Base-by-base conservation (phyloP, 1,140 invertebrate species). In the Dendroctonus valens region DNA sequence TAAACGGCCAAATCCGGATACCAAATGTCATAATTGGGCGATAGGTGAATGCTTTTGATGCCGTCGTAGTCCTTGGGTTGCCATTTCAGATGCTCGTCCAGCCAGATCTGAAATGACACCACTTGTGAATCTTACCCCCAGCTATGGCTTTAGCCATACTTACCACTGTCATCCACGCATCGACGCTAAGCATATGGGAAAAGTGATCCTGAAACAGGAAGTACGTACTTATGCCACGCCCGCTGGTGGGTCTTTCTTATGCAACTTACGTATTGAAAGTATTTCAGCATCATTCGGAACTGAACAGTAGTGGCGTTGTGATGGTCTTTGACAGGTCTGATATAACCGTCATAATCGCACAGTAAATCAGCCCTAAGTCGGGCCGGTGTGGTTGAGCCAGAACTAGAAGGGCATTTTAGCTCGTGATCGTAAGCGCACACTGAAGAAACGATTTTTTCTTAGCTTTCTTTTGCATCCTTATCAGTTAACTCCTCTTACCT, bases 211-310 rank as follows among this genome's bases (percentile, higher is more conserved):
- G 54, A 55, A 65, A 66, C 5, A 37, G 12, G 12, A 46, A 46
- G 12, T 11, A 11, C 12, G 1, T 46, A 46, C 9, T 46, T 3
- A 46, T 9, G 12, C 12, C 12, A 46, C 44, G 12, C 9, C 26
- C 26, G 3, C 26, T 26, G 3, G 26, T 1, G 3, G 1, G 26
- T 1, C 4, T 3, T 46, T 46, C 1, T 46, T 11, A 46, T 46
- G 12, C 44, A 58, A 72, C 83, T 81, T 78, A 86, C 85, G 53
- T 85, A 80, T 60, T 80, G 75, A 53, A 85, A 75, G 42, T 83
- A 78, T 67, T 81, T 82, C 5, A 85, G 76, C 15, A 79, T 70
- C 2, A 86, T 15, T 4, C 70, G 69, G n/a, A 86, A 59, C 0
- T 71, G 69, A 3, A 86, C 79, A 6, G 73, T 78, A 2, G 81